Evolutionary conservation across 2,888 invertebrate species (phyloP), one percentile per base, ranked within the genome.

Genomic region (Dasypogon diadema): DNA sequence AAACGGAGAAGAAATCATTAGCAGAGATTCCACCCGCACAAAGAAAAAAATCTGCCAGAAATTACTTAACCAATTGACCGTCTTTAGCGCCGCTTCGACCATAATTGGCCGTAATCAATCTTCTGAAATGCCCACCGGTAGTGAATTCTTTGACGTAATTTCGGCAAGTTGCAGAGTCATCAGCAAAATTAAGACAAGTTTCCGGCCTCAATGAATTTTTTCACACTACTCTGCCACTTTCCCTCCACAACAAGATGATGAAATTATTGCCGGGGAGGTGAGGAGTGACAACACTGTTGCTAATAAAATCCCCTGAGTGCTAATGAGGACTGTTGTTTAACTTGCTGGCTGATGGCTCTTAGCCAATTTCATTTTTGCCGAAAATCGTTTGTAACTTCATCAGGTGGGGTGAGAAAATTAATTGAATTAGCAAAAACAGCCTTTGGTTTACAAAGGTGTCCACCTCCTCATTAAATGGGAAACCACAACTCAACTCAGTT

Each of bases 101-200:
- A 34, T 42, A 60, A 37, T 60, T 60, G 60, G 12, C 60, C 10
- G 10, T 37, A 34, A 60, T 37, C 37, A 60, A 60, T 37, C 42
- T 60, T 37, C 16, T 18, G 10, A 10, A 34, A 37, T 34, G 34
- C 16, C n/a, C 60, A 18, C 18, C 34, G 22, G 18, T 16, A 21
- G 18, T 60, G 60, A 34, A 60, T 37, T 60, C 14, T 12, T 18
- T 60, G 60, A 42, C 21, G 60, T 60, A 60, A 60, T 22, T 58
- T 58, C 16, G 58, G 26, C 16, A 30, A 58, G 26, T 37, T 60
- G 60, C 37, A 16, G n/a, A 60, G 26, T 60, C 60, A 60, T 60
- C 37, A 37, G 18, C 60, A 14, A 60, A 60, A 60, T 60, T 60
- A 60, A 60, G 60, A 60, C 60, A 60, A 60, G 37, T 60, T 60